Evolutionary conservation across 2,888 invertebrate species (phyloP), one percentile per base, ranked within the genome.

Genomic region (Pemphredon lugubris): DNA sequence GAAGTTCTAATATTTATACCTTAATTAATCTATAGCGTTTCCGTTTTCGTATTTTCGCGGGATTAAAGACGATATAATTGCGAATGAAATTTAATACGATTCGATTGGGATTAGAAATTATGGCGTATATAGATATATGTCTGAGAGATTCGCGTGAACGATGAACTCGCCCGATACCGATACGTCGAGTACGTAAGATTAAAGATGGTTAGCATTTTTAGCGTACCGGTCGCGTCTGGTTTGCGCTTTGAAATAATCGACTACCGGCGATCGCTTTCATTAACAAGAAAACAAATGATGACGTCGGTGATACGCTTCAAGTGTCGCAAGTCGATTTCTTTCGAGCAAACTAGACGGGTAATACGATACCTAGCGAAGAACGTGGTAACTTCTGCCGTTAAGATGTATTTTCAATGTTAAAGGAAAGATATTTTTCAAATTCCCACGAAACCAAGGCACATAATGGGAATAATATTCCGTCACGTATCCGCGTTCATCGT

Each of bases 1-100:
- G 67, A 71, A 23, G 53, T 75, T 70, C 63, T 63, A 69, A 69
- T 70, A 73, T 80, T 80, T 81, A 75, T 72, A 80, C 45, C 53
- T 50, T 75, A 66, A 37, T 63, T 50, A 39, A 40, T 55, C 39
- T 67, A 55, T 60, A 58, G 39, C 18, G 42, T 64, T 66, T 64
- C 34, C 39, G 63, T 75, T 74, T 65, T 30, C 14, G 44, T 71
- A 70, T 53, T 76, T 74, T 53, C 53, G 39, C 40, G 13, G 34
- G 58, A 40, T 20, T 5, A 44, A 61, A 40, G 54, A 50, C 18
- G 40, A 11, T 20, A 34, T 47, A 61, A 32, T 45, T 58, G 34
- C 51, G 30, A 40, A 34, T 5, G 26, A 44, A 54, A 57, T 66
- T 51, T 42, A 63, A 44, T 57, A 44, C 40, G 47, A 50, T 57